Conservation (phyloP, 2,888 invertebrate genomes). For the Watsonalla binaria region DNA sequence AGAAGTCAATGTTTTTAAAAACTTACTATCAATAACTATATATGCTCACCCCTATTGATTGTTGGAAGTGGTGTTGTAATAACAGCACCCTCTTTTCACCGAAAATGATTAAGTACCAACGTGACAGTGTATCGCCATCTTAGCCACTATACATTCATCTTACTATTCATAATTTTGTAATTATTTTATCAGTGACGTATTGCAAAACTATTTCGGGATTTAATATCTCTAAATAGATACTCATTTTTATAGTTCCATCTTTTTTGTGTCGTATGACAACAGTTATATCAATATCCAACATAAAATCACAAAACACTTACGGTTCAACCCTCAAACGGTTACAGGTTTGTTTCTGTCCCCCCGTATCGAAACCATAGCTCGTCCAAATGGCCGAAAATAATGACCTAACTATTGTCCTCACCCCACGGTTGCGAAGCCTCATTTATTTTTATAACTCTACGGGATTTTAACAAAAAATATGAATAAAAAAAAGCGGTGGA, state of each 20-base stretch:
- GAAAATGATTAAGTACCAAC: too few species aligned
- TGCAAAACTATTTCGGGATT: too few species aligned
- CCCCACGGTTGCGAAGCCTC: slow-evolving; percentile 64
- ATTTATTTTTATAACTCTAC: slow-evolving; percentile 70
- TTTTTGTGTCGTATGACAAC: not conserved
- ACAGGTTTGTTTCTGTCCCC: slow-evolving; percentile 54
- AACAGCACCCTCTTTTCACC: too few species aligned
- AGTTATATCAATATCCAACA: not conserved
- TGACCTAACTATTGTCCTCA: slow-evolving; percentile 74
- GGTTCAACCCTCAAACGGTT: slow-evolving; percentile 47
- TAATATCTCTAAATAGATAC: not conserved
- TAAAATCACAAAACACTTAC: slow-evolving; percentile 41
- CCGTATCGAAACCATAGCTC: slow-evolving; percentile 48
- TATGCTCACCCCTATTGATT: too few species aligned
- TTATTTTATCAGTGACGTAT: too few species aligned
- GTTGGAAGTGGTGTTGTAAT: too few species aligned
- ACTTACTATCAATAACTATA: too few species aligned
- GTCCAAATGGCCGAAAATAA: slow-evolving; percentile 74
- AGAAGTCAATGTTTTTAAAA: too few species aligned
- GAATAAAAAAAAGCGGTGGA: slow-evolving; percentile 48
- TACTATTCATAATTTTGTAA: too few species aligned
- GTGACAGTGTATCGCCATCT: too few species aligned
- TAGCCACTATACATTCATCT: too few species aligned
- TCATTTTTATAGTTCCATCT: not conserved
- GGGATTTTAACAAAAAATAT: slow-evolving; percentile 61